Evolutionary conservation across 2,888 invertebrate genomes (phyloP).

Genomic region (Elegia similella): DNA sequence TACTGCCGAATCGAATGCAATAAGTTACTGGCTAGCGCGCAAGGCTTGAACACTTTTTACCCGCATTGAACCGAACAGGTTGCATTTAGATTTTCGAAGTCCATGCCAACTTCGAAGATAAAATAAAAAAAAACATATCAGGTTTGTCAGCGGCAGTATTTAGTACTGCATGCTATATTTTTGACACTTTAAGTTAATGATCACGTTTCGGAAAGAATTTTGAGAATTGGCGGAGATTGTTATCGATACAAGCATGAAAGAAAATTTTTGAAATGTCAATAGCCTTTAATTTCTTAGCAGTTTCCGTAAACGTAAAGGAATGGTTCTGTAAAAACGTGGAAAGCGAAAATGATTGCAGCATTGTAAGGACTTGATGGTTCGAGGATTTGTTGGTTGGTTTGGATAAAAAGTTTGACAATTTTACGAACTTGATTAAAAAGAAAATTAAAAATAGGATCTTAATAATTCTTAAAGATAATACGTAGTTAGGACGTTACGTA

Average conservation of each 20-base stretch:
- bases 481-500: too few relatives aligned
- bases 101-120: background rate
- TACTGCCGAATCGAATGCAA: background rate
- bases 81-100: constrained; percentile 6
- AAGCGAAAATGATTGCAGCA: background rate
- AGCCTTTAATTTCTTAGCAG: constrained; percentile 9
- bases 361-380: background rate
- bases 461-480: too few relatives aligned
- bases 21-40: background rate
- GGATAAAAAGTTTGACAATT: background rate
- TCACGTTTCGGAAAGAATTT: constrained; percentile 9
- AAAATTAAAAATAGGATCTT: background rate
- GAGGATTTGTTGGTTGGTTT: background rate
- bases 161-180: constrained; percentile 1
- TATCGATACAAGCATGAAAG: constrained; percentile 1
- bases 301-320: constrained; percentile 7
- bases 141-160: background rate
- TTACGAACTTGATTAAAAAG: background rate
- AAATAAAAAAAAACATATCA: background rate
- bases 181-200: constrained; percentile 15
- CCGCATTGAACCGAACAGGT: background rate
- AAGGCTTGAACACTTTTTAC: constrained; percentile 1
- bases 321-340: constrained; percentile 6
- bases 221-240: background rate
- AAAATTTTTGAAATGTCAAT: constrained; percentile 7